A percentile compares a stretch with the other conserved stretches of the same genome.
These are phyloP conservation scores for Caenorhabditis briggsae DNA, from an alignment of 1,140 invertebrate species.

Conservation along the genomic window DNA sequence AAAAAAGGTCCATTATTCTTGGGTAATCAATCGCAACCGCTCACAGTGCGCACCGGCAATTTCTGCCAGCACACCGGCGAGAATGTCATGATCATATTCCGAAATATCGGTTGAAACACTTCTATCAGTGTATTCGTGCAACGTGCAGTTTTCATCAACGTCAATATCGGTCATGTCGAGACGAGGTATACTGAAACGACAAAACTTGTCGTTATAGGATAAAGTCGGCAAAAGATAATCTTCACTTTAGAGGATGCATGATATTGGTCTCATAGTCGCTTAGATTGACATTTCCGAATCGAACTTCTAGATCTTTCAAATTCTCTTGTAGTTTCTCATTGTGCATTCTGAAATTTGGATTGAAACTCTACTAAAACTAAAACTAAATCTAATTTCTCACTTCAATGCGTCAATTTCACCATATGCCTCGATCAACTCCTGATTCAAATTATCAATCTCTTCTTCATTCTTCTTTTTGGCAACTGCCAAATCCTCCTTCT, in stretches of 20 bases:
- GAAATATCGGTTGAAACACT: slow-evolving; percentile 8
- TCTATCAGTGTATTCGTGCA: slow-evolving; percentile 14
- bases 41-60: slow-evolving; percentile 40
- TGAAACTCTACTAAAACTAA: neutral
- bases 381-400: neutral
- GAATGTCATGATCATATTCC: neutral
- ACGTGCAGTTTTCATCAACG: slow-evolving; percentile 21
- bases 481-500: slow-evolving; percentile 1
- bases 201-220: neutral
- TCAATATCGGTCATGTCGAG: slow-evolving; percentile 45
- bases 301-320: neutral
- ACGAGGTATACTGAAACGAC: slow-evolving; percentile 46
- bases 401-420: slow-evolving; percentile 41
- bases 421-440: slow-evolving; percentile 31
- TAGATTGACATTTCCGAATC: neutral
- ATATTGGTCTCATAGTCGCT: neutral
- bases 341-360: slow-evolving; percentile 30
- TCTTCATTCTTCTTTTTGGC: slow-evolving; percentile 28
- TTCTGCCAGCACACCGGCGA: slow-evolving; percentile 30
- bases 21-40: neutral
- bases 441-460: neutral
- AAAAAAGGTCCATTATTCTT: neutral
- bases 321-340: slow-evolving; percentile 36
- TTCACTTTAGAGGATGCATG: slow-evolving; percentile 11
- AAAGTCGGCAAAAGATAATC: neutral